A percentile compares a stretch with the other conserved stretches of the same genome.
These are phyloP conservation scores for Lepidotrigona ventralis DNA, from an alignment of 1,140 invertebrate genomes.

Conservation along the genomic window DNA sequence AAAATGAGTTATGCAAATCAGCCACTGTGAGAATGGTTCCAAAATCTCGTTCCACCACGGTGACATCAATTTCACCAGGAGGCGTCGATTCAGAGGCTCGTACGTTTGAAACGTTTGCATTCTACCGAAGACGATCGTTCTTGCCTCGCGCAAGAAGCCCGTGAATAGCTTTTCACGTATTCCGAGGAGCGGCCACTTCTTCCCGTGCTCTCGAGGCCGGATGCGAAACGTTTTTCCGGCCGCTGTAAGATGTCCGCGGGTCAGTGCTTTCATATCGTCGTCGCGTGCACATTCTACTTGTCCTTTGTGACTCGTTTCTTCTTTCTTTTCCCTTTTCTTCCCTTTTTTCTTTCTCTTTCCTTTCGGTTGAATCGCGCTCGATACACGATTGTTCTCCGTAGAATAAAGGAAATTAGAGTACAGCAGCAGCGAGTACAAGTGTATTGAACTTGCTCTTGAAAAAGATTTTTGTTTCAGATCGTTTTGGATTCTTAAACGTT, in stretches of 20 bases:
- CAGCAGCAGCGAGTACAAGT: too few relatives aligned
- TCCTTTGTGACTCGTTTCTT: not conserved
- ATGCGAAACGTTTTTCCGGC: slow-evolving; percentile 18
- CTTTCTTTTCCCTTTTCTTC: too few relatives aligned
- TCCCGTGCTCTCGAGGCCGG: slow-evolving; percentile 6
- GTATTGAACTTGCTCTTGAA: not conserved
- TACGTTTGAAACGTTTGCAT: slow-evolving; percentile 29
- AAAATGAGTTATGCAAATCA: not conserved
- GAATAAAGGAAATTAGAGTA: not conserved
- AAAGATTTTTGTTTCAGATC: not conserved
- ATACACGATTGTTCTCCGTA: not conserved
- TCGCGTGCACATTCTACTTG: not conserved
- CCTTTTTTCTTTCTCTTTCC: not conserved
- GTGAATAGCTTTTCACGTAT: slow-evolving; percentile 41
- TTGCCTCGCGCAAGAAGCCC: slow-evolving; percentile 12
- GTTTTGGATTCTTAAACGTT: not conserved
- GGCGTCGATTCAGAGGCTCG: slow-evolving; percentile 1
- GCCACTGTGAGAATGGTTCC: not conserved
- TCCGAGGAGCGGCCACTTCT: slow-evolving; percentile 32
- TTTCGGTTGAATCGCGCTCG: not conserved
- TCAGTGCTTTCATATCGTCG: not conserved
- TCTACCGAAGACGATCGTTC: slow-evolving; percentile 25
- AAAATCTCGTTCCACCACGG: too few relatives aligned
- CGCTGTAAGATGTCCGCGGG: slow-evolving; percentile 5
- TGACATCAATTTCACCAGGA: not conserved